Evolutionary conservation across 1,140 invertebrate species (phyloP).

Genomic region (Zaprionus lachaisei): DNA sequence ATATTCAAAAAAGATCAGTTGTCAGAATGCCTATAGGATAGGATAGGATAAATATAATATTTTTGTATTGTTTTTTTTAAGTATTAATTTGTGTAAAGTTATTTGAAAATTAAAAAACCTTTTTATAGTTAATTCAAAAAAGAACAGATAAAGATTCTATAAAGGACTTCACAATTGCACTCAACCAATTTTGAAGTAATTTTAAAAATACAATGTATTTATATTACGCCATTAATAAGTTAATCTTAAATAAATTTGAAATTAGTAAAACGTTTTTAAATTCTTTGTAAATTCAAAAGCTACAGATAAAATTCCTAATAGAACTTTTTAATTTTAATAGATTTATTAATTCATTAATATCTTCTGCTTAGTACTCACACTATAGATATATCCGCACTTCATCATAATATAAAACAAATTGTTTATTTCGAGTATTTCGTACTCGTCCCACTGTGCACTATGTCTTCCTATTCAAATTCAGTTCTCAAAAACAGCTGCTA

Average conservation of each 20-base stretch:
- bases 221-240: background rate
- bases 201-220: background rate
- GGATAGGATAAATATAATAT: too few species aligned
- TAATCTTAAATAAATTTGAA: background rate
- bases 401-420: background rate
- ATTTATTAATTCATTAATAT: too few species aligned
- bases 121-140: too few species aligned
- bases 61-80: too few species aligned
- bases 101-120: too few species aligned
- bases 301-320: too few species aligned
- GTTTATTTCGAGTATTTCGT: background rate
- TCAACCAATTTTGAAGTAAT: background rate
- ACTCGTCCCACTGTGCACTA: slow-evolving; percentile 39
- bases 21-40: too few species aligned
- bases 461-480: slow-evolving; percentile 65
- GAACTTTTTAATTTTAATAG: background rate
- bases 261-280: background rate
- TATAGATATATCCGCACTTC: too few species aligned
- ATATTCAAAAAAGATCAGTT: too few species aligned
- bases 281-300: background rate
- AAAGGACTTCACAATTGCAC: too few species aligned
- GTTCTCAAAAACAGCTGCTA: slow-evolving; percentile 76
- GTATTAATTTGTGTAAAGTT: too few species aligned
- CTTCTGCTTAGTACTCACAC: too few species aligned
- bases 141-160: fast-evolving